Evolutionary conservation across 2,888 invertebrate genomes (phyloP).

Genomic region (Rhyacophila evoluta): DNA sequence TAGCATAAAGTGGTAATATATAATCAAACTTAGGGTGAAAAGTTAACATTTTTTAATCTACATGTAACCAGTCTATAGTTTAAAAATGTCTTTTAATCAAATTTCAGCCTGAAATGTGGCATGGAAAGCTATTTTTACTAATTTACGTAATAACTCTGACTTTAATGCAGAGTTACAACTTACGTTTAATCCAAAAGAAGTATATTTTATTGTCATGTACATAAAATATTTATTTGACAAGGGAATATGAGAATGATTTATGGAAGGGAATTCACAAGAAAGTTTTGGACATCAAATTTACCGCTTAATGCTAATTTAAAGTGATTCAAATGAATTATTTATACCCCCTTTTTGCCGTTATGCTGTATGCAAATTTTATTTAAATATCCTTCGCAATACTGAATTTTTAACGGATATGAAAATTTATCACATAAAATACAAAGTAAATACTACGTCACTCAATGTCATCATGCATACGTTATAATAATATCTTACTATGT

Average conservation of each 20-base stretch:
- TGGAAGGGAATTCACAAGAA: not conserved
- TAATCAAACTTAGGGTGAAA: too few relatives aligned
- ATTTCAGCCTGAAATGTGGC: too few relatives aligned
- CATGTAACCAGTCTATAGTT: too few relatives aligned
- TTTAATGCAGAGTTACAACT: too few relatives aligned
- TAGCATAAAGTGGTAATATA: too few relatives aligned
- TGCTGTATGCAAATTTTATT: conserved; percentile 4
- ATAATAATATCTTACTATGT: not conserved
- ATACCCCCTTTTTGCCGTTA: not conserved
- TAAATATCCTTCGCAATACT: not conserved
- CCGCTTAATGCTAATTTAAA: conserved; percentile 4
- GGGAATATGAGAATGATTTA: not conserved
- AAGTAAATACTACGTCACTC: not conserved
- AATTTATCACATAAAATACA: not conserved
- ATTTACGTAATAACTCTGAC: too few relatives aligned
- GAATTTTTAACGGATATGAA: conserved; percentile 7
- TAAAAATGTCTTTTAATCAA: too few relatives aligned
- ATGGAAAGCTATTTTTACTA: too few relatives aligned
- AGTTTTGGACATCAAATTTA: conserved; percentile 14
- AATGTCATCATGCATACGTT: not conserved
- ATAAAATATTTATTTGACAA: not conserved
- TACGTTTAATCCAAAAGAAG: too few relatives aligned
- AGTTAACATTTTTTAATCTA: too few relatives aligned
- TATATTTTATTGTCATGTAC: too few relatives aligned
- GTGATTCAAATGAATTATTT: conserved; percentile 4